Evolutionary conservation across 1,140 invertebrate genomes (phyloP).

Genomic region (Contarinia nasturtii): DNA sequence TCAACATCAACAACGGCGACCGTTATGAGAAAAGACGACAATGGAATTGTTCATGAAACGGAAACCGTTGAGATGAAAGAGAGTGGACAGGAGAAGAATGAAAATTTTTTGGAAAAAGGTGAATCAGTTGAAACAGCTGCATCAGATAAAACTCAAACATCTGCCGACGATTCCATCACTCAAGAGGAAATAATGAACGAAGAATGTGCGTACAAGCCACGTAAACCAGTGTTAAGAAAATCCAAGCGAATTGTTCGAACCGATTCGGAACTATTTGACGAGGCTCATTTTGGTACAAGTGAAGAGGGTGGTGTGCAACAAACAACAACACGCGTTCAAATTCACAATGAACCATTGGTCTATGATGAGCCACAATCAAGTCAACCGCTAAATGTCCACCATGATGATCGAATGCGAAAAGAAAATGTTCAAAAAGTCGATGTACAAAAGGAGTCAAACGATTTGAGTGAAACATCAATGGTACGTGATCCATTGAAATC

Average conservation of each 20-base stretch:
- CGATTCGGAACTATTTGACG: constrained; percentile 4
- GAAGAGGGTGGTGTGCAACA: background rate
- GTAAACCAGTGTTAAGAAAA: constrained; percentile 3
- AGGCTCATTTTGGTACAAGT: background rate
- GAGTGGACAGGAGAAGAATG: background rate
- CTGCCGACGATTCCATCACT: background rate
- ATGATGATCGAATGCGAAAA: background rate
- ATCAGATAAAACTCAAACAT: background rate
- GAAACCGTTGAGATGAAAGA: background rate
- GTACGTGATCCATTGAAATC: background rate
- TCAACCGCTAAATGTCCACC: background rate
- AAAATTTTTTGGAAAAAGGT: constrained; percentile 1
- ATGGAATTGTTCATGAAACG: too few relatives aligned
- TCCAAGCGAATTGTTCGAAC: constrained; percentile 3
- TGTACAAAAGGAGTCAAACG: background rate
- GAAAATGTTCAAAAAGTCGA: background rate
- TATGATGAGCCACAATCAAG: background rate
- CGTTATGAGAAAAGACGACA: too few relatives aligned
- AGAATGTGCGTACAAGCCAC: background rate
- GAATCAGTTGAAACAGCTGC: background rate
- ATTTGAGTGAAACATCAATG: background rate
- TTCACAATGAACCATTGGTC: background rate
- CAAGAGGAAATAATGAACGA: too few relatives aligned
- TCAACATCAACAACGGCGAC: too few relatives aligned
- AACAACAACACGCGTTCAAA: constrained; percentile 1